Evolutionary conservation across 2,113 vertebrate species (phyloP).

Genomic region (Ceyx cyanopectus): DNA sequence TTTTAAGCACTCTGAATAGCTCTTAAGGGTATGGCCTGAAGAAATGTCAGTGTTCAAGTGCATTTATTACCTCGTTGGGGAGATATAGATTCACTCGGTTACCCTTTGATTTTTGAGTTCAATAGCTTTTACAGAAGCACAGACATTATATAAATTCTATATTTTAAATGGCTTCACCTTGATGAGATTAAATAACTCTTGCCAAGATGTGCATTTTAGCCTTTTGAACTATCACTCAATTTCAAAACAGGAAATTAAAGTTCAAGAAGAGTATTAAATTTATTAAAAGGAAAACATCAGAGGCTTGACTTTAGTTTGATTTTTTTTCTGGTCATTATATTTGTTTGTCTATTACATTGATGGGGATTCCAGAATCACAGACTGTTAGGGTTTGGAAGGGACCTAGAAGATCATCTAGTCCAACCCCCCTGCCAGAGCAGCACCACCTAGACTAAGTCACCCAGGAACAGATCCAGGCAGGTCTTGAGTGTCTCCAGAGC

Average conservation of each 20-base stretch:
- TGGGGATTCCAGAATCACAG: not conserved
- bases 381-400: too few species aligned
- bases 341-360: not conserved
- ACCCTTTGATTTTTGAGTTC: constrained; percentile 37
- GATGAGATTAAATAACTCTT: not conserved
- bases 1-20: not conserved
- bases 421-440: too few species aligned
- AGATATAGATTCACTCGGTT: constrained; percentile 19
- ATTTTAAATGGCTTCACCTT: constrained; percentile 24
- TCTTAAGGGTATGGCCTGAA: not conserved
- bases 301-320: not conserved
- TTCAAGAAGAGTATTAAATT: not conserved
- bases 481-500: too few species aligned
- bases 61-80: constrained; percentile 28
- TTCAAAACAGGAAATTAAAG: not conserved
- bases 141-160: not conserved
- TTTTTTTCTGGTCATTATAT: not conserved
- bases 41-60: constrained; percentile 30
- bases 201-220: not conserved
- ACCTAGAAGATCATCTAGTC: too few species aligned
- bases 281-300: not conserved
- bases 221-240: not conserved
- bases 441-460: too few species aligned
- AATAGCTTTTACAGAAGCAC: not conserved
- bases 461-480: too few species aligned